A percentile compares a stretch with the other conserved stretches of the same genome.
These are phyloP conservation scores for Ranitomeya variabilis DNA, from an alignment of 2,113 vertebrate genomes.

Conservation along the genomic window DNA sequence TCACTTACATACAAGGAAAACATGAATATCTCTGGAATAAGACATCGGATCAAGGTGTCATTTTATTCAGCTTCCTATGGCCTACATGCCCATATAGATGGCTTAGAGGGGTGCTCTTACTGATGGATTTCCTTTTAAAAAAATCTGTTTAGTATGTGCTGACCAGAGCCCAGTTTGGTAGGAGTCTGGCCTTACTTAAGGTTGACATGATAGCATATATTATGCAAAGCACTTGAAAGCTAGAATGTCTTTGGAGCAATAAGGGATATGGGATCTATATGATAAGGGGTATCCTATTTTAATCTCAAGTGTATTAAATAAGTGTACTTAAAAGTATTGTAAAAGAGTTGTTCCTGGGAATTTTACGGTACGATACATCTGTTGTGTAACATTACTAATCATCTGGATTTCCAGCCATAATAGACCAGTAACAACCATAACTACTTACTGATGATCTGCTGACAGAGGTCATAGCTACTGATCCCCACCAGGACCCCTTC, in stretches of 20 bases:
- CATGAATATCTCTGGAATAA: too few relatives aligned
- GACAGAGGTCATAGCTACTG: not conserved
- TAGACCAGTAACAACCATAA: not conserved
- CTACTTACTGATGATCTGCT: not conserved
- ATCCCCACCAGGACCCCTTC: too few relatives aligned
- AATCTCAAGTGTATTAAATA: not conserved
- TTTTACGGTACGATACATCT: not conserved
- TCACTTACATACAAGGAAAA: too few relatives aligned
- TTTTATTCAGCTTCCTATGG: too few relatives aligned
- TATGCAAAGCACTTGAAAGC: constrained; percentile 9
- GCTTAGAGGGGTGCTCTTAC: too few relatives aligned
- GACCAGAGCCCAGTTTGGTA: not conserved
- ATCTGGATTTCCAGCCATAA: not conserved
- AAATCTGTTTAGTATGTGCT: too few relatives aligned
- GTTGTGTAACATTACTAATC: not conserved
- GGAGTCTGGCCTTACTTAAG: not conserved
- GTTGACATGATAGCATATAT: not conserved
- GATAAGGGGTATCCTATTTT: not conserved
- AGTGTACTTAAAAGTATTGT: not conserved
- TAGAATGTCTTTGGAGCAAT: constrained; percentile 30
- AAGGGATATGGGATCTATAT: not conserved
- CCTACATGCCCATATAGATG: too few relatives aligned
- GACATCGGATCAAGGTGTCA: too few relatives aligned
- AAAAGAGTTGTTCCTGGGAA: not conserved
- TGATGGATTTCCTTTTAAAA: too few relatives aligned